These are phyloP conservation scores for Calidris pygmaea DNA, from an alignment of 2,113 vertebrate species.

Conservation along the genomic window DNA sequence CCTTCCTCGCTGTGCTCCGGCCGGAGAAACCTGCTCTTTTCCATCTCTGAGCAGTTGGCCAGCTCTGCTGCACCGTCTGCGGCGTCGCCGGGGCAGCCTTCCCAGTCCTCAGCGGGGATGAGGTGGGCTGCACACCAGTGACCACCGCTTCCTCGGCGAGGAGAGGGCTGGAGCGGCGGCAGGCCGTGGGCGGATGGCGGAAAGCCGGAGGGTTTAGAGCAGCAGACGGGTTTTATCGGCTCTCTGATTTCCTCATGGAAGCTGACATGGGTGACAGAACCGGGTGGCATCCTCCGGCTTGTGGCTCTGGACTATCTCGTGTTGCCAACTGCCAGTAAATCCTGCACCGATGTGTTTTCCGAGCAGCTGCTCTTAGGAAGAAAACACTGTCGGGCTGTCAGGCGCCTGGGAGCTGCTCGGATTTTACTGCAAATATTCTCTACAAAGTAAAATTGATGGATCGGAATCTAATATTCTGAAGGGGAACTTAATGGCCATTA, in stretches of 20 bases:
- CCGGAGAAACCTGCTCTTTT: neutral
- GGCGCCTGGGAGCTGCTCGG: neutral
- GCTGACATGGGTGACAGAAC: neutral
- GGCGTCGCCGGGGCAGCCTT: neutral
- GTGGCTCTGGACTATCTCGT: neutral
- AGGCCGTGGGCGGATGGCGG: neutral
- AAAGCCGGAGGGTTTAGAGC: neutral
- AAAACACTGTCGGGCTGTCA: neutral
- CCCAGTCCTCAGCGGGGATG: neutral
- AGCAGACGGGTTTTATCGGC: neutral
- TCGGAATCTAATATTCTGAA: neutral
- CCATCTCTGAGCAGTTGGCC: neutral
- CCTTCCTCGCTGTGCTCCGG: neutral
- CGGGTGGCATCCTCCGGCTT: neutral
- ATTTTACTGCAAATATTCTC: neutral
- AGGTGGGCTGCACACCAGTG: neutral
- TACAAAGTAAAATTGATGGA: neutral
- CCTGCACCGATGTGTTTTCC: neutral
- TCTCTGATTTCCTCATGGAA: neutral
- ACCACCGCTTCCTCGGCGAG: neutral
- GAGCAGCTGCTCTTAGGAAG: neutral
- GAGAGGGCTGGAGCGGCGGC: neutral
- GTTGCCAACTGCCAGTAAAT: neutral
- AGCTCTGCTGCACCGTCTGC: neutral
- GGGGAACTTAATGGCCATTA: neutral